Evolutionary conservation across 1,140 invertebrate genomes (phyloP).

Genomic region (Drosophila tani): DNA sequence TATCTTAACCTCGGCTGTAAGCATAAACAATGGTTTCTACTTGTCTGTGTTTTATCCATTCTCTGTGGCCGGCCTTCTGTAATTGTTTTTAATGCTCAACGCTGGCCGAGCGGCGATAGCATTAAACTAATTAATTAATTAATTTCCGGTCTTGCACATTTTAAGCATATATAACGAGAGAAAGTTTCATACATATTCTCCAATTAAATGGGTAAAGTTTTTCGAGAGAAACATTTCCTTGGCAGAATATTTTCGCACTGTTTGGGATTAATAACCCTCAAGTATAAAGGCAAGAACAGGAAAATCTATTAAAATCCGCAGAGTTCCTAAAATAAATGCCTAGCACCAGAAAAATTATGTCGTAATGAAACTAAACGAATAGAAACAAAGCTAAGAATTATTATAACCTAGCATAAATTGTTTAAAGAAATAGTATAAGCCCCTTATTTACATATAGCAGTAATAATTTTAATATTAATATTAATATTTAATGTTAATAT

Average conservation of each 20-base stretch:
- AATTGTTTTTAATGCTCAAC: conserved; percentile 60
- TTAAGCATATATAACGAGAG: conserved; percentile 46
- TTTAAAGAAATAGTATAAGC: not conserved
- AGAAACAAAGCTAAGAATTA: no score
- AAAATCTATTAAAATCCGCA: no score
- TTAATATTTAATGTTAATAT: no score
- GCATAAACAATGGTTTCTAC: conserved; percentile 11
- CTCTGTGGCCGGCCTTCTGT: conserved; percentile 37
- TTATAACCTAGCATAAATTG: no score
- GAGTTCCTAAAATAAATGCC: no score
- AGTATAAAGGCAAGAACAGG: not conserved
- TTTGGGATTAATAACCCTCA: conserved; percentile 32
- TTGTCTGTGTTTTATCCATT: conserved; percentile 27
- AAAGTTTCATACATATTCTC: conserved; percentile 10
- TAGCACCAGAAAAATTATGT: no score
- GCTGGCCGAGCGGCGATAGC: conserved; percentile 28
- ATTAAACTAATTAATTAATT: conserved; percentile 75
- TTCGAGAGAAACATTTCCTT: conserved; percentile 36
- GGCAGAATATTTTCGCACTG: conserved; percentile 26
- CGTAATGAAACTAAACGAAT: no score
- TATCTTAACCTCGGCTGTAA: conserved; percentile 2
- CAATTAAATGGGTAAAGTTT: conserved; percentile 7
- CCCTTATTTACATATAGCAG: no score
- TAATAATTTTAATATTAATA: no score
- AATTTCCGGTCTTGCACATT: conserved; percentile 32